Base-by-base conservation (phyloP, 1,140 invertebrate genomes). In the Mylabris phalerata region DNA sequence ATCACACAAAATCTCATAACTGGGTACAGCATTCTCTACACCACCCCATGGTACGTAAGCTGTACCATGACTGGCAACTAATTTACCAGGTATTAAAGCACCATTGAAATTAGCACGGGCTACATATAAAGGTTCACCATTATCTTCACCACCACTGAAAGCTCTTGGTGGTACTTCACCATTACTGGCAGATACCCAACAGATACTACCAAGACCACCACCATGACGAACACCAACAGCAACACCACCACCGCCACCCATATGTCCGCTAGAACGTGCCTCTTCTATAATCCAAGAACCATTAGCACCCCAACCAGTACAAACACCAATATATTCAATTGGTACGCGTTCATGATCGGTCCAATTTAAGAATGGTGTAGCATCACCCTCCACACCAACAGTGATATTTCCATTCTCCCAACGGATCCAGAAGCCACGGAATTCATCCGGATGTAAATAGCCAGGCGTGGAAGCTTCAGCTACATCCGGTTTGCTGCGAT, bases 41-140 rank as follows among this genome's bases (percentile, higher is more conserved):
- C 89, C 89, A 7, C 88, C 89, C 85, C 87, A 92, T 10, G 89
- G 73, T 0, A 92, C 71, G 67, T 90, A 93, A 63, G 82, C 83
- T 5, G 84, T 83, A 7, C 83, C 81, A 66, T 92, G 88, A 2
- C 83, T 83, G 0, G 82, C 77, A 42, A 84, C 79, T 5, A 89
- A 73, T 75, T 93, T 93, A 39, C 90, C 90, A 58, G 89, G 89
- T 61, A 92, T 78, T 4, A 88, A 67, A 44, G 84, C 87, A 32
- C 88, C 88, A 67, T 90, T 68, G 55, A 68, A 70, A 24, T 69
- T 66, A 6, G 67, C 62, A 57, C 90, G 78, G 2, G 82, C 85
- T 9, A 93, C 83, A 67, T 82, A 92, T 38, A 91, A 68, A 6
- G 83, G 77, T 71, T 90, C 89, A 0, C 80, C 85, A 55, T 79